These are phyloP conservation scores for Cotesia chilonis DNA, from an alignment of 1,140 invertebrate genomes.

Conservation along the genomic window DNA sequence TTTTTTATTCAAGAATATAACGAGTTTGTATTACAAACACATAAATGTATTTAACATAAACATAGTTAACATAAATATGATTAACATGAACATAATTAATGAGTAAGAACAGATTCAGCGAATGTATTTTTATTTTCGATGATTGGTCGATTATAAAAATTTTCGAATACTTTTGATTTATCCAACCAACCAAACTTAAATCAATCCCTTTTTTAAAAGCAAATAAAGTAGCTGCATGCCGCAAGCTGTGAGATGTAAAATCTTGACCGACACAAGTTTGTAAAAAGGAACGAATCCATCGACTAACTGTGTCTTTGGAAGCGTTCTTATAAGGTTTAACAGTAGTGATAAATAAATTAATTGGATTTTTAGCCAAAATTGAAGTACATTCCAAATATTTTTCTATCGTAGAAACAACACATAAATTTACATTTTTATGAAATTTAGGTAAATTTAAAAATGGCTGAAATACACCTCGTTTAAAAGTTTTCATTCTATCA, in stretches of 20 bases:
- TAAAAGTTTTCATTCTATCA: slow-evolving; percentile 30
- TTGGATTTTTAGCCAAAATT: not conserved
- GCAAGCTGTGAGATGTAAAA: not conserved
- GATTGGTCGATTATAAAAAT: slow-evolving; percentile 10
- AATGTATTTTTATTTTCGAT: slow-evolving; percentile 9
- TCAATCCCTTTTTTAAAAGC: not conserved
- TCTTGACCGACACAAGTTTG: not conserved
- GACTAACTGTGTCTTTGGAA: not conserved
- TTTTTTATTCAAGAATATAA: too few species aligned
- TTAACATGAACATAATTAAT: slow-evolving; percentile 1
- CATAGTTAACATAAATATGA: not conserved
- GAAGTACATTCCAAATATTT: slow-evolving; percentile 17
- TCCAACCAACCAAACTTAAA: slow-evolving; percentile 12
- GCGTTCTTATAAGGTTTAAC: slow-evolving; percentile 9
- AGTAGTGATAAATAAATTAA: slow-evolving; percentile 8
- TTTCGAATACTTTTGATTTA: not conserved
- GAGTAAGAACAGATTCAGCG: not conserved
- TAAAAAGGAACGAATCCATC: not conserved
- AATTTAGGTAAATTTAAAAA: too few species aligned
- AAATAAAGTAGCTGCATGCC: not conserved
- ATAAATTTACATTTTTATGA: too few species aligned
- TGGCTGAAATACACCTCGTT: not conserved
- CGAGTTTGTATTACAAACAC: too few species aligned
- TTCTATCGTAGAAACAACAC: not conserved
- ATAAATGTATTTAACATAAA: not conserved